A percentile compares a stretch with the other conserved stretches of the same genome.
phyloP scores from a whole-genome alignment of 2,113 vertebrate genomes.

The Lamprotornis superbus region DNA sequence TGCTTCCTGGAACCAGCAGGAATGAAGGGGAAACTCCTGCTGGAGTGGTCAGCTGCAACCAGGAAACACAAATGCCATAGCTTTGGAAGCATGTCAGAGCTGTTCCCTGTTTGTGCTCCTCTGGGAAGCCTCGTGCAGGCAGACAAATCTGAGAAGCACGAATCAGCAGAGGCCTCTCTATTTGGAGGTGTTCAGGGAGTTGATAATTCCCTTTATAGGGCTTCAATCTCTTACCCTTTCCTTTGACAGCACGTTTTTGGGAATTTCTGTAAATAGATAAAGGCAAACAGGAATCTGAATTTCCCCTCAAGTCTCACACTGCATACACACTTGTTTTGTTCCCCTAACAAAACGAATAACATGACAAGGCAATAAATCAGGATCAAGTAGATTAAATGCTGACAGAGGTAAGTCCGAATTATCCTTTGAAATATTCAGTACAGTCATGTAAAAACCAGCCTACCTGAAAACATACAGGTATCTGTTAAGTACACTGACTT shows the following conservation, averaged over 20 bases:
- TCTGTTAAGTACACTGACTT: neutral
- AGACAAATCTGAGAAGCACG: neutral
- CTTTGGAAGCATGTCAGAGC: neutral
- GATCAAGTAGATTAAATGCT: slow-evolving; percentile 51
- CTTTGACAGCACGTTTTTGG: neutral
- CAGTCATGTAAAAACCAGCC: neutral
- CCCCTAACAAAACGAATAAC: slow-evolving; percentile 31
- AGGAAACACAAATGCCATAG: neutral
- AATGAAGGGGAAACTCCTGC: neutral
- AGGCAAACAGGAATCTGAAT: slow-evolving; percentile 13
- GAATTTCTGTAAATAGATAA: neutral
- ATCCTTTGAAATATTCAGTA: neutral
- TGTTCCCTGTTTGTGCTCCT: neutral
- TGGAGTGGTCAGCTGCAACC: neutral
- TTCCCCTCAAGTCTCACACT: neutral
- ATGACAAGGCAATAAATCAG: slow-evolving; percentile 60
- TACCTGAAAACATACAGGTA: neutral
- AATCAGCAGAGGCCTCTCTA: neutral
- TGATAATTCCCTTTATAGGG: neutral
- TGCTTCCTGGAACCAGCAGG: neutral
- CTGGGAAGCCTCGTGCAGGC: neutral
- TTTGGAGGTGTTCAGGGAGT: neutral
- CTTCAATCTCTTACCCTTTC: neutral
- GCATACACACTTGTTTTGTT: neutral
- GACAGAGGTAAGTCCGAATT: neutral